Evolutionary conservation across 2,113 vertebrate genomes (phyloP).

Genomic region (Thamnaconus septentrionalis): DNA sequence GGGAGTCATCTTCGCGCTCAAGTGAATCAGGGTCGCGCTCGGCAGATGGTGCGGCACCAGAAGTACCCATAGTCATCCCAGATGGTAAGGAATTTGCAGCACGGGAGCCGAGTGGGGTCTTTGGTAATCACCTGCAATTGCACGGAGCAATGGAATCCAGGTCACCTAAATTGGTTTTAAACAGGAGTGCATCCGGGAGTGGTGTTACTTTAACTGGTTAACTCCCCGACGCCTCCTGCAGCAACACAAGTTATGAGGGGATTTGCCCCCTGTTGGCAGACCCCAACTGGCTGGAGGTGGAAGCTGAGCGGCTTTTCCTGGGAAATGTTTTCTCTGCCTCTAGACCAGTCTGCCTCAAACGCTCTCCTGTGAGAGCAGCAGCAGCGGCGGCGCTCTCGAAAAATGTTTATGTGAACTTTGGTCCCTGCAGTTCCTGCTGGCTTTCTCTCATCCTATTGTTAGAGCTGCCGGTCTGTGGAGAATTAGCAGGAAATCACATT

Average conservation of each 20-base stretch:
- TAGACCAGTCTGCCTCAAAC: slow-evolving; percentile 31
- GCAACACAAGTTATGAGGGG: slow-evolving; percentile 4
- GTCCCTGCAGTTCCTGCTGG: slow-evolving; percentile 39
- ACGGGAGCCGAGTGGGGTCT: not conserved
- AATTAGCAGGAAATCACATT: slow-evolving; percentile 60
- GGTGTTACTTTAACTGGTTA: slow-evolving; percentile 6
- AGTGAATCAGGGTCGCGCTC: slow-evolving; percentile 60
- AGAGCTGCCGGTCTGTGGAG: slow-evolving; percentile 46
- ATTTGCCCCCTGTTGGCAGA: slow-evolving; percentile 8
- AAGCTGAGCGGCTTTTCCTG: slow-evolving; percentile 42
- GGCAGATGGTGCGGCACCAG: slow-evolving; percentile 51
- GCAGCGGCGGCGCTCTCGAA: slow-evolving; percentile 29
- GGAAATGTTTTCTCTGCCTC: slow-evolving; percentile 46
- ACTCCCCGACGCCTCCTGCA: too few relatives aligned
- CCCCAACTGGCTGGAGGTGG: slow-evolving; percentile 22
- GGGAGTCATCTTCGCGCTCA: slow-evolving; percentile 69
- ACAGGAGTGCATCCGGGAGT: not conserved
- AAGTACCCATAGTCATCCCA: slow-evolving; percentile 62
- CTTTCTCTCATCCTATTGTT: slow-evolving; percentile 63
- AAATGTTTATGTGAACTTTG: slow-evolving; percentile 71
- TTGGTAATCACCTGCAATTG: not conserved
- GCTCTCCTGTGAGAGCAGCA: slow-evolving; percentile 21
- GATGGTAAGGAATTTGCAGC: slow-evolving; percentile 67
- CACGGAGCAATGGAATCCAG: not conserved
- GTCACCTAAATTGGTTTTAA: not conserved